Percentiles rank a stretch among this genome's conserved stretches.
Conservation (phyloP, 2,888 invertebrate species). For the Chymomyza amoena region DNA sequence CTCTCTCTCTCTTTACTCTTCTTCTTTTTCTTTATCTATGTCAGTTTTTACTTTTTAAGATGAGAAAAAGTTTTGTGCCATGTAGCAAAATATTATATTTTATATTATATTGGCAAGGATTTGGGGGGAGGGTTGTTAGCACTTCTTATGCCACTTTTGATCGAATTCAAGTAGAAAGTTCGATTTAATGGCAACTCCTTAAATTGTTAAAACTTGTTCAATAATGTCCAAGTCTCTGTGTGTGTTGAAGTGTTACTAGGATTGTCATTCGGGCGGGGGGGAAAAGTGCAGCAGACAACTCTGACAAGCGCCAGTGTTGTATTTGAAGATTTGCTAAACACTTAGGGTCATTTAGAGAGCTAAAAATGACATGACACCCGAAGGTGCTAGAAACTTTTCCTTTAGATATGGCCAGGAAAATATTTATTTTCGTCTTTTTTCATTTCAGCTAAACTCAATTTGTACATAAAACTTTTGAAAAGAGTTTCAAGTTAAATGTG, state of each 20-base stretch:
- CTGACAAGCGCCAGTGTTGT: too few species aligned
- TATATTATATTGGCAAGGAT: slow-evolving; percentile 9
- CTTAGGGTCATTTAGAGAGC: neutral
- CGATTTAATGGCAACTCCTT: slow-evolving; percentile 46
- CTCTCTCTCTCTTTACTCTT: neutral
- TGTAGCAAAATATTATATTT: slow-evolving; percentile 27
- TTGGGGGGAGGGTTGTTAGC: neutral
- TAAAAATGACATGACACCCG: neutral
- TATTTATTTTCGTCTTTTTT: slow-evolving; percentile 10
- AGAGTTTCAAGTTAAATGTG: slow-evolving; percentile 19
- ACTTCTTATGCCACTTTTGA: slow-evolving; percentile 5
- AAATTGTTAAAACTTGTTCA: slow-evolving; percentile 24
- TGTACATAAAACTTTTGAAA: slow-evolving; percentile 17
- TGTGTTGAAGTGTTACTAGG: neutral
- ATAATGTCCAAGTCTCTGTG: slow-evolving; percentile 23
- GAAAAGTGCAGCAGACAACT: neutral
- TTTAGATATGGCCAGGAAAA: neutral
- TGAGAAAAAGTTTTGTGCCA: slow-evolving; percentile 20
- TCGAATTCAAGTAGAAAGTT: slow-evolving; percentile 28
- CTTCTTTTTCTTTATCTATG: neutral
- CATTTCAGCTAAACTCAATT: slow-evolving; percentile 44
- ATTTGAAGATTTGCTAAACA: neutral
- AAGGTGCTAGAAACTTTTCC: neutral
- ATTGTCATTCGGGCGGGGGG: too few species aligned
- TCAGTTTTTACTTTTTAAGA: slow-evolving; percentile 10